Evolutionary conservation across 2,888 invertebrate genomes (phyloP).

Genomic region (Drosophila nigricruria): DNA sequence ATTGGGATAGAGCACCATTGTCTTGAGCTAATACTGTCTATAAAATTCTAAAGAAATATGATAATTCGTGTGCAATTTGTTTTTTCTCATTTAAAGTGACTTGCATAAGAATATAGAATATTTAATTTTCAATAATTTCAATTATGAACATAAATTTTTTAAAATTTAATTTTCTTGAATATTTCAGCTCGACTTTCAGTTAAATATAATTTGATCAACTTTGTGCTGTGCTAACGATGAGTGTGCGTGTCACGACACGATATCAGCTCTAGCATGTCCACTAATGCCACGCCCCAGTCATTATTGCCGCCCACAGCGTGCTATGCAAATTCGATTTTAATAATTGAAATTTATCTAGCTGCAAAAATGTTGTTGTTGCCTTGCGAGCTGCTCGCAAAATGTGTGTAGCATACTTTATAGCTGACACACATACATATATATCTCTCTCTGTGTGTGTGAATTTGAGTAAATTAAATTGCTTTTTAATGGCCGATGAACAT

Average conservation of each 20-base stretch:
- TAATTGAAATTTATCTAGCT: constrained; percentile 72
- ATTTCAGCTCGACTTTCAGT: background rate
- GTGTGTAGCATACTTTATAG: constrained; percentile 51
- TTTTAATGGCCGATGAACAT: constrained; percentile 61
- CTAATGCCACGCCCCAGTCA: constrained; percentile 18
- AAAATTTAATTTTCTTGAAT: background rate
- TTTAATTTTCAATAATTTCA: background rate
- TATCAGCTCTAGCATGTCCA: constrained; percentile 4
- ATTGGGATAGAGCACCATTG: no score
- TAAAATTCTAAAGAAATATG: no score
- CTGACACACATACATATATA: background rate
- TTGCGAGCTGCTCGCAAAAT: constrained; percentile 33
- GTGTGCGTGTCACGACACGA: constrained; percentile 15
- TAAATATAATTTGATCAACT: background rate
- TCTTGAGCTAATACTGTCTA: no score
- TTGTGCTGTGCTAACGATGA: background rate
- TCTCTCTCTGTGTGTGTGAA: constrained; percentile 10
- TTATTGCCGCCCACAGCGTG: constrained; percentile 21
- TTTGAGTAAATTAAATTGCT: constrained; percentile 66
- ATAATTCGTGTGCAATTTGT: no score
- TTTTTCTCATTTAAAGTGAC: no score
- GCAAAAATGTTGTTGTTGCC: constrained; percentile 59
- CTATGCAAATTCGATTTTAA: constrained; percentile 78
- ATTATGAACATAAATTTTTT: background rate
- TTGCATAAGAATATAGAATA: no score